A percentile compares a stretch with the other conserved stretches of the same genome.
phyloP scores from a whole-genome alignment of 2,797 vertebrate genomes.

The Hydrocynus forskahlii region DNA sequence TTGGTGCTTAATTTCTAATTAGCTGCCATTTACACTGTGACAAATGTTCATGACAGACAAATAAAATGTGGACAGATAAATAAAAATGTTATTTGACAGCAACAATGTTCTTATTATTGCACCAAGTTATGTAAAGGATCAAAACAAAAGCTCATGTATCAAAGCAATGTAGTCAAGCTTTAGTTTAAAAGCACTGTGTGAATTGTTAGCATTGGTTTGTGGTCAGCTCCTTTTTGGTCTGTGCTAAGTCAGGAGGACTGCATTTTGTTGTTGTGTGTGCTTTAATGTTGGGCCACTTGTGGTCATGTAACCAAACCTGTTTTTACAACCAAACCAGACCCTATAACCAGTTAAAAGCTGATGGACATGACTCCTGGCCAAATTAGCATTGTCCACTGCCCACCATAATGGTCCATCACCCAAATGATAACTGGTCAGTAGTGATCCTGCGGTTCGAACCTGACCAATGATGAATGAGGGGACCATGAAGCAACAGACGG shows the following conservation, averaged over 20 bases:
- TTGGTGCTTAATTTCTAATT: too few relatives aligned
- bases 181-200: background rate
- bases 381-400: background rate
- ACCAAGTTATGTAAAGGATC: background rate
- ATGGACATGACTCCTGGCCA: background rate
- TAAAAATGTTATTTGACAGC: too few relatives aligned
- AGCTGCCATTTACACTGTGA: too few relatives aligned
- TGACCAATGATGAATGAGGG: background rate
- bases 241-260: background rate
- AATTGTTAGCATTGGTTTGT: background rate
- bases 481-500: too few relatives aligned
- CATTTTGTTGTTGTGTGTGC: background rate
- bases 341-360: background rate
- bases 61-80: too few relatives aligned
- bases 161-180: background rate
- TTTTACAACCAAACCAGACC: slow-evolving; percentile 4
- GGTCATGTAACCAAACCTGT: background rate
- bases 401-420: too few relatives aligned
- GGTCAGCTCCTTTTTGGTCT: background rate
- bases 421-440: too few relatives aligned
- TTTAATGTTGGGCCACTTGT: slow-evolving; percentile 9
- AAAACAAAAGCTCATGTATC: background rate
- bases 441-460: background rate
- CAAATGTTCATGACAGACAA: too few relatives aligned
- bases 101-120: too few relatives aligned